Evolutionary conservation across 2,888 invertebrate genomes (phyloP), one percentile per base, ranked within the genome.

Genomic region (Polydrusus tereticollis): DNA sequence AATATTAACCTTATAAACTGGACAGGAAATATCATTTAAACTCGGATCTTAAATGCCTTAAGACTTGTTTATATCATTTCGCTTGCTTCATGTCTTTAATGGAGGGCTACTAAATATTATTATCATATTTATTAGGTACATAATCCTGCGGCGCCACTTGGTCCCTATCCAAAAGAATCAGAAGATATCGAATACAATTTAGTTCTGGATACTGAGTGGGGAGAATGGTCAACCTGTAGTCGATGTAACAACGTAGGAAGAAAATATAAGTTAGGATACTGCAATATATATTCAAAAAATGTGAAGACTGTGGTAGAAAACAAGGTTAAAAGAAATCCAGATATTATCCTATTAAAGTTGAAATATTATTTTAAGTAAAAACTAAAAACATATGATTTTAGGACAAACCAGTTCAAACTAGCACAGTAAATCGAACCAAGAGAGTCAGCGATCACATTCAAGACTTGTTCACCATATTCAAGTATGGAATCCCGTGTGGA

Each of bases 221-320:
- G 87, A 0, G 80, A 83, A 0, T 93, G 93, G 93, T 89, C 90
- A 6, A 83, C 87, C 26, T 93, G 93, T 82, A 91, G 90, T 71
- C 83, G 82, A 7, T 93, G 93, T 77, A 87, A 86, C 38, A 81
- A 80, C 60, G 87, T 89, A 21, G 93, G 93, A 4, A 86, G 87
- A 76, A 84, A 87, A 73, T 83, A 88, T 26, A 87, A 89, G 72
- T 86, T 88, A 52, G 93, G 93, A 10, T 87, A 89, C 52, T 93
- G 93, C 78, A 88, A 41, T 20, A 59, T 64, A 41, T 70, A 66
- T 20, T 57, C 21, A 16, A 68, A 72, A 36, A 12, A 29, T n/a
- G n/a, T n/a, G n/a, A n/a, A n/a, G n/a, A n/a, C n/a, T n/a, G n/a
- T n/a, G n/a, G n/a, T n/a, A n/a, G n/a, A n/a, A n/a, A n/a, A n/a